A percentile compares a stretch with the other conserved stretches of the same genome.
Conservation (phyloP, 1,140 invertebrate genomes). For the Brachionus rubens region DNA sequence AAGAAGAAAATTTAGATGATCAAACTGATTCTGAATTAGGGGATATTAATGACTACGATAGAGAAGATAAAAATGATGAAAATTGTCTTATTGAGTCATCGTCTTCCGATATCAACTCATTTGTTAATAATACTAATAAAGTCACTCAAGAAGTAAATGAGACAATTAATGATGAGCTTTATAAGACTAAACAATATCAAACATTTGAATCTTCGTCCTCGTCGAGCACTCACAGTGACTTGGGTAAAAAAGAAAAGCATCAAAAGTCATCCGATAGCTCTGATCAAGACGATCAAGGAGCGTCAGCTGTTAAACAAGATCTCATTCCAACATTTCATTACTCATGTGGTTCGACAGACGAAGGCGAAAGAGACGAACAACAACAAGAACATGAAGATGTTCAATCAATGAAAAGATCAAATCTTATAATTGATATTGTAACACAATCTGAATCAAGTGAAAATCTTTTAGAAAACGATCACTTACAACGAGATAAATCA, state of each 20-base stretch:
- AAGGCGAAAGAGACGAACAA: neutral
- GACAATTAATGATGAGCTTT: neutral
- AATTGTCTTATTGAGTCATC: neutral
- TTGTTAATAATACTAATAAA: neutral
- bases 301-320: neutral
- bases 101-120: neutral
- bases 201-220: conserved; percentile 41
- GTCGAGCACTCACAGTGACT: neutral
- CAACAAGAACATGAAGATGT: neutral
- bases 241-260: neutral
- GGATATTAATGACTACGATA: neutral
- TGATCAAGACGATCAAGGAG: conserved; percentile 7
- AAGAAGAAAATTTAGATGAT: neutral
- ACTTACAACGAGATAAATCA: conserved; percentile 18
- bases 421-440: neutral
- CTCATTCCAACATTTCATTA: neutral
- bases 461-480: neutral
- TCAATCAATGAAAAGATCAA: neutral
- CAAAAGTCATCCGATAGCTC: neutral
- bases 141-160: neutral
- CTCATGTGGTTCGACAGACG: neutral
- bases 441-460: conserved; percentile 37
- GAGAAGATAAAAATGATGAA: conserved; percentile 9
- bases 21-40: neutral
- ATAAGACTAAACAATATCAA: conserved; percentile 25